phyloP scores from a whole-genome alignment of 1,140 invertebrate species.

The Pantala flavescens region DNA sequence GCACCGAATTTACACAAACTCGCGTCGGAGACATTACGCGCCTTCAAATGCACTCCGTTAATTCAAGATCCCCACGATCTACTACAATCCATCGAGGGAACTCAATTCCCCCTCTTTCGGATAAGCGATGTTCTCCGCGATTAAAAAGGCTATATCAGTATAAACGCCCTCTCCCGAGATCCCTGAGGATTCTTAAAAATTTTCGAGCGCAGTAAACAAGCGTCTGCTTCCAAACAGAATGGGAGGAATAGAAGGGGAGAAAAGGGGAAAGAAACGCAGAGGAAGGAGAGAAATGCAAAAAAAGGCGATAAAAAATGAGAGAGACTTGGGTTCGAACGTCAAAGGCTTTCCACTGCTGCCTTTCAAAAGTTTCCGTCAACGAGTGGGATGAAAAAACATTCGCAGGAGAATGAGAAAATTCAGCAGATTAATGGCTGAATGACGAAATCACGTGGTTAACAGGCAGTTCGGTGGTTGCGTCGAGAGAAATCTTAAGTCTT shows the following conservation, averaged over 20 bases:
- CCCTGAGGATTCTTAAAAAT: no score
- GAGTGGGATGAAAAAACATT: background rate
- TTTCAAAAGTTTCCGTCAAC: constrained; percentile 9
- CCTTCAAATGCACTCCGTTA: no score
- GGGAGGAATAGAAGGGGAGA: background rate
- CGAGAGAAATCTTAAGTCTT: no score
- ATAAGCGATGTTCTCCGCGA: no score
- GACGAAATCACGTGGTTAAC: constrained; percentile 4
- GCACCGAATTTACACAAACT: no score
- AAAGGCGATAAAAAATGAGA: background rate
- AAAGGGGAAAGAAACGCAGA: background rate
- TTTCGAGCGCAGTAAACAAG: no score
- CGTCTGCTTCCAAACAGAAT: background rate
- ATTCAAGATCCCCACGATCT: no score
- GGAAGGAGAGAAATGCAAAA: background rate
- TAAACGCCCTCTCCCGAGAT: no score
- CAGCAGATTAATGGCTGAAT: constrained; percentile 2
- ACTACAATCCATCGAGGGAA: no score
- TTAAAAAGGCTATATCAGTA: no score
- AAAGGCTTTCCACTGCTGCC: constrained; percentile 2
- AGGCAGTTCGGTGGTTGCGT: background rate
- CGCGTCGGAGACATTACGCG: no score
- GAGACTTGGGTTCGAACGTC: background rate
- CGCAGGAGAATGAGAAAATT: background rate
- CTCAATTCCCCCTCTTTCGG: no score